These are phyloP conservation scores for Mesitornis unicolor DNA, from an alignment of 2,113 vertebrate genomes.

Conservation along the genomic window DNA sequence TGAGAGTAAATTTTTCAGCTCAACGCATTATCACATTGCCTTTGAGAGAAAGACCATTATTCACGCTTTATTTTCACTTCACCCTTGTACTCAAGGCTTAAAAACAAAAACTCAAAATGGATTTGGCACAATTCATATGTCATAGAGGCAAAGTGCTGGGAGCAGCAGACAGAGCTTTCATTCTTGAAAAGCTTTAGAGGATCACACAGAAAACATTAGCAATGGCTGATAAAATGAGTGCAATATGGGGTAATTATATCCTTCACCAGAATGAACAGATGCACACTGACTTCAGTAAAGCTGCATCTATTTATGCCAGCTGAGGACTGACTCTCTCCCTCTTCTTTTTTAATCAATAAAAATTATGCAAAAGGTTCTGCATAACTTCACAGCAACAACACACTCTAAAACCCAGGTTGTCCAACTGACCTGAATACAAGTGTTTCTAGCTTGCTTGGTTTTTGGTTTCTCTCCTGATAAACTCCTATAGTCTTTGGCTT, in stretches of 20 bases:
- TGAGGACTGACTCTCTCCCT: not conserved
- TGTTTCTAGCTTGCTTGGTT: not conserved
- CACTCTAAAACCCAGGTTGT: not conserved
- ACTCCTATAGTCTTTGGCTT: not conserved
- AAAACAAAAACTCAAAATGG: slow-evolving; percentile 46
- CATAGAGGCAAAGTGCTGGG: slow-evolving; percentile 48
- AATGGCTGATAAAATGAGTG: slow-evolving; percentile 44
- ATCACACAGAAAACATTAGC: slow-evolving; percentile 52
- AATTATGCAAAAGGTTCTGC: not conserved
- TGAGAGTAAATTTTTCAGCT: slow-evolving; percentile 27
- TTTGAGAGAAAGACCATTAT: slow-evolving; percentile 51
- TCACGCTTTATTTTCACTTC: slow-evolving; percentile 67
- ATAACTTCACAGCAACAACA: not conserved
- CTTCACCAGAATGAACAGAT: slow-evolving; percentile 44
- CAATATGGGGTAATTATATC: slow-evolving; percentile 45
- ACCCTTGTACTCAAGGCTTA: slow-evolving; percentile 31
- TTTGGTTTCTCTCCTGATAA: not conserved
- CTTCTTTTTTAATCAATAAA: not conserved
- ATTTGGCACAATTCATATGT: slow-evolving; percentile 64
- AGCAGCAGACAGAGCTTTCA: slow-evolving; percentile 47
- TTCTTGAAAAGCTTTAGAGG: slow-evolving; percentile 49
- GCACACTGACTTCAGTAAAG: slow-evolving; percentile 30
- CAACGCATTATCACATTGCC: not conserved
- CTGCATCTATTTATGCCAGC: slow-evolving; percentile 26
- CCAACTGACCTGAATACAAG: not conserved